These are phyloP conservation scores for Ichneumoninae sp. DNA, from an alignment of 2,888 invertebrate species.

Conservation along the genomic window DNA sequence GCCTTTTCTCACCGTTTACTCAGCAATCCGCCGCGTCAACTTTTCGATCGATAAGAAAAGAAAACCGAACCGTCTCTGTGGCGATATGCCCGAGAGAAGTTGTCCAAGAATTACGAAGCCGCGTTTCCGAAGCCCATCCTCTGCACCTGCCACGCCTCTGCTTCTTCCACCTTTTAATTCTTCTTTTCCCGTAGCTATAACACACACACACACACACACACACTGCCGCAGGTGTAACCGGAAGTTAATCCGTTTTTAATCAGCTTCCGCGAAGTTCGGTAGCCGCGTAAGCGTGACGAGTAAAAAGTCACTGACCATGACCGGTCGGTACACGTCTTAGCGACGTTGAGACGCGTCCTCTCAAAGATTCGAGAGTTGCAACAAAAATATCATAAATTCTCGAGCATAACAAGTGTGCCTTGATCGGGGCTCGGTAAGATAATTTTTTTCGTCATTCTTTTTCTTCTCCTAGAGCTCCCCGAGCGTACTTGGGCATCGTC, in stretches of 20 bases:
- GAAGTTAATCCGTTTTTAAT: conserved; percentile 76
- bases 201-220: conserved; percentile 19
- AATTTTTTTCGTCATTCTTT: not conserved
- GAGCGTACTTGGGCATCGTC: not conserved
- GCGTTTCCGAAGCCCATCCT: conserved; percentile 43
- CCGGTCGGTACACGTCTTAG: conserved; percentile 62
- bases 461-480: not conserved
- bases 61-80: not conserved
- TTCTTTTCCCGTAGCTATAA: not conserved
- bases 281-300: conserved; percentile 77
- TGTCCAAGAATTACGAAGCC: conserved; percentile 22
- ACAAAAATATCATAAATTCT: not conserved
- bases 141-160: conserved; percentile 69
- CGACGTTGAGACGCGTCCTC: conserved; percentile 47
- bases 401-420: not conserved
- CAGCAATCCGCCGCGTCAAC: not conserved
- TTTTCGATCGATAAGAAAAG: not conserved
- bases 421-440: not conserved
- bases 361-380: conserved; percentile 11
- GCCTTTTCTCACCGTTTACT: not conserved
- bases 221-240: conserved; percentile 73
- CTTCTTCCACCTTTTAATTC: conserved; percentile 45
- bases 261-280: conserved; percentile 73
- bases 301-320: conserved; percentile 78
- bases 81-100: conserved; percentile 7